Percentiles rank a stretch among this genome's conserved stretches.
Evolutionary conservation across 2,888 invertebrate genomes (phyloP).

Genomic region (Agriotes lineatus): DNA sequence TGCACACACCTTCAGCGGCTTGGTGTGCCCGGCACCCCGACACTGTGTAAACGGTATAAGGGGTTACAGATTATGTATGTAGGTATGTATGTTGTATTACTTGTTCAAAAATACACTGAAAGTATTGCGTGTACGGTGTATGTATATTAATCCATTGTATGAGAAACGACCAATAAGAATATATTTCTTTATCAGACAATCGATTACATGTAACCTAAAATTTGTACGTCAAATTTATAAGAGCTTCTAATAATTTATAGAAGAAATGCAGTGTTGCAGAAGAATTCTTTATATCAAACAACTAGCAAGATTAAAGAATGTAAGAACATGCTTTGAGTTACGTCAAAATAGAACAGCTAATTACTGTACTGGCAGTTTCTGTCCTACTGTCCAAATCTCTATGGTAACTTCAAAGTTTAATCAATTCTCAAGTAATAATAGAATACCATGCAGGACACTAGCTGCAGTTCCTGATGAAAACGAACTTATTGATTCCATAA

Average conservation of each 20-base stretch:
- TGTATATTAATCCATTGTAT: too few species aligned
- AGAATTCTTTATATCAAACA: background rate
- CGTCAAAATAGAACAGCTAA: background rate
- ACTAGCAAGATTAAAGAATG: background rate
- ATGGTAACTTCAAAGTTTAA: conserved; percentile 33
- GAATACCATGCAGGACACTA: background rate
- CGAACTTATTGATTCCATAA: conserved; percentile 50
- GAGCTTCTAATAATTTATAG: background rate
- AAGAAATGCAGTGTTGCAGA: background rate
- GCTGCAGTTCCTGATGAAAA: conserved; percentile 7
- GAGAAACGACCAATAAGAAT: too few species aligned
- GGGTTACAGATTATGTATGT: too few species aligned
- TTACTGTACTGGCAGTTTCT: background rate
- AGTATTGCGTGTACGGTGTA: too few species aligned
- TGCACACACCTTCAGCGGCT: too few species aligned
- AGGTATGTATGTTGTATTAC: too few species aligned
- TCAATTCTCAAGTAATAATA: conserved; percentile 18
- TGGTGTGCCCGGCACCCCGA: too few species aligned
- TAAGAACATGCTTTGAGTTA: background rate
- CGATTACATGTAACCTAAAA: background rate
- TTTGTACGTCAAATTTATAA: background rate
- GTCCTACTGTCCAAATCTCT: conserved; percentile 10
- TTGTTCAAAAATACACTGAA: too few species aligned
- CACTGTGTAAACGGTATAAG: too few species aligned
- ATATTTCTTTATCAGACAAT: too few species aligned